Evolutionary conservation across 2,797 vertebrate genomes (phyloP), one percentile per base, ranked within the genome.

Genomic region (Steatocranus sp.): DNA sequence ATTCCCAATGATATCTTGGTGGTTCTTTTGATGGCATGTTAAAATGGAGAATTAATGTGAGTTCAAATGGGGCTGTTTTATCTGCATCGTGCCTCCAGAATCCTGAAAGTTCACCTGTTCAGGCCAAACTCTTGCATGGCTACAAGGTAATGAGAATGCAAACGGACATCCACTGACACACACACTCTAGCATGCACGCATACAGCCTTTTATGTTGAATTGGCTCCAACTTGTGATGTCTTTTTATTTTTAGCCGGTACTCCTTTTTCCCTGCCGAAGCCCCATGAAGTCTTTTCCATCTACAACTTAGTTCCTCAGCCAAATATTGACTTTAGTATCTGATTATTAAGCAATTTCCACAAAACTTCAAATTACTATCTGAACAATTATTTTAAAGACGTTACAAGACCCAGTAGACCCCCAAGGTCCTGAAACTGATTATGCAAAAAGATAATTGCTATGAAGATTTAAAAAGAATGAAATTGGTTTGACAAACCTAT

Each of bases 271-370:
- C 86, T 83, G 83, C 84, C 50, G 41, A 77, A 86, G 83, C 90
- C 83, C 89, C 92, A 93, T 95, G 86, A 94, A 95, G 93, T 92
- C 91, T 93, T 96, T 83, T 79, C 87, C 89, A 90, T 93, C 91
- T 93, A 94, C 91, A 93, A 93, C 92, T 95, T 93, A 91, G 92
- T 94, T 95, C 94, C 91, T 82, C 87, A 66, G 88, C 92, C 94
- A 94, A 95, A 96, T 96, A 95, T 95, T 95, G 94, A 96, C 94
- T 96, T 95, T 94, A 93, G 90, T 93, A 96, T 96, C 93, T 96
- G 95, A 97, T 96, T 96, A 96, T 96, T 95, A 96, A 96, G 95
- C 95, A 95, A 95, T 96, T 96, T 96, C 94, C 89, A 91, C 92
- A 92, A 92, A 95, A 95, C 94, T 95, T 96, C 91, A 97, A 96